Evolutionary conservation across 2,113 vertebrate genomes (phyloP), one percentile per base, ranked within the genome.

Genomic region (Isichthys henryi): DNA sequence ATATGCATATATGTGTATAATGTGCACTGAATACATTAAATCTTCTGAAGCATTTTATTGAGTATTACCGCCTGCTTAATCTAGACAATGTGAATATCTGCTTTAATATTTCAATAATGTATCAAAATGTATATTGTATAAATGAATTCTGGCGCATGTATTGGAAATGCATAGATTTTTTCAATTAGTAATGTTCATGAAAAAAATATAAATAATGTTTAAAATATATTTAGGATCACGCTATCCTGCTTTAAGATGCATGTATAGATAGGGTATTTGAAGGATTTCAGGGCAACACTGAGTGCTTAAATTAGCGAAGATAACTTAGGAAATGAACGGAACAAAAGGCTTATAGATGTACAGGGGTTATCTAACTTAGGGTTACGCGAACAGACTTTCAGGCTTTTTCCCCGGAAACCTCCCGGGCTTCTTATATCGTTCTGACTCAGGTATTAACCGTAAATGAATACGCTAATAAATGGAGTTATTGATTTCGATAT

Each of bases 251-350:
- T 43, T 15, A 77, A 77, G 15, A 77, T 43, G 35, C 74, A 35
- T 77, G 5, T 17, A 39, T 43, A 43, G 74, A 19, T 77, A 39
- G 70, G 9, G 31, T 66, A 39, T 77, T 39, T 77, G 70, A 77
- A 77, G 35, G 89, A 89, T 82, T 90, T 52, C 89, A 27, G 90
- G 91, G 90, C 87, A 86, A 89, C 39, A 31, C 27, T 50, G 70
- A 31, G 46, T 82, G 17, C 31, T 43, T 56, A 62, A 56, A 90
- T 80, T 23, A 88, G 49, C 66, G 39, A 50, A 90, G 48, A 88
- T 86, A 88, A 88, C 88, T 87, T 90, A 88, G 85, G 66, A 80
- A 83, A 45, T 27, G 43, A 62, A 43, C 31, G 48, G 45, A 90
- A 77, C 53, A 23, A 88, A 23, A 77, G 90, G 90, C 88, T 91